These are phyloP conservation scores for Misgurnus anguillicaudatus DNA, from an alignment of 2,113 vertebrate genomes.

Conservation along the genomic window DNA sequence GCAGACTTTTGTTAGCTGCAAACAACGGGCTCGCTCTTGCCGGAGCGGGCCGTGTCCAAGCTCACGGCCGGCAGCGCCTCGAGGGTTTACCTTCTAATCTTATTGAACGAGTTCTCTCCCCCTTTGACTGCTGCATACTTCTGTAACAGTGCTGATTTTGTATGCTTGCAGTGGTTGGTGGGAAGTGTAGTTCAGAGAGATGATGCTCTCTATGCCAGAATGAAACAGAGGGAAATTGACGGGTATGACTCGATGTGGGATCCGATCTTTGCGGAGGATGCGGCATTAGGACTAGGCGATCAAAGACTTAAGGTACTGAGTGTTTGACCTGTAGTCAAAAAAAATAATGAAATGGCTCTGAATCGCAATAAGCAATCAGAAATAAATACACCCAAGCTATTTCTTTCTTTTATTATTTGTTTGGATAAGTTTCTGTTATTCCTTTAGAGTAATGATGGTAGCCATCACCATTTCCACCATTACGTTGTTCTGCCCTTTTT, in stretches of 20 bases:
- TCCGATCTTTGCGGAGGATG: constrained; percentile 85
- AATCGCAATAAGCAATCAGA: constrained; percentile 74
- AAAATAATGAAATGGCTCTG: constrained; percentile 66
- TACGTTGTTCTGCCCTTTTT: constrained; percentile 47
- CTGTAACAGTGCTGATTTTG: constrained; percentile 83
- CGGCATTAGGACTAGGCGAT: constrained; percentile 85
- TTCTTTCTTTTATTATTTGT: constrained; percentile 41
- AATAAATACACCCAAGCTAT: constrained; percentile 60
- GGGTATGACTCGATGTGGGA: constrained; percentile 86
- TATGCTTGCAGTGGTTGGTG: constrained; percentile 87
- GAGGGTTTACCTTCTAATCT: constrained; percentile 64
- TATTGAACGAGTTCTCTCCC: constrained; percentile 69
- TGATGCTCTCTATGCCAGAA: constrained; percentile 86
- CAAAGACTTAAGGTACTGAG: constrained; percentile 85
- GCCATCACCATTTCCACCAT: constrained; percentile 58
- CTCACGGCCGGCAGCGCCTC: constrained; percentile 62
- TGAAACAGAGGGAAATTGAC: constrained; percentile 88
- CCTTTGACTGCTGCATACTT: constrained; percentile 75
- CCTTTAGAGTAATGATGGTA: constrained; percentile 48
- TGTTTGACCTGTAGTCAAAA: constrained; percentile 72
- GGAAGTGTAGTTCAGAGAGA: constrained; percentile 88
- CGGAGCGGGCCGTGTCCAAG: constrained; percentile 66
- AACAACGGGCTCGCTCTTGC: constrained; percentile 64
- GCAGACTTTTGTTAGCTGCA: constrained; percentile 58
- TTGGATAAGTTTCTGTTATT: constrained; percentile 47